Conservation (phyloP, 2,113 vertebrate genomes). For the Brienomyrus longianalis region DNA sequence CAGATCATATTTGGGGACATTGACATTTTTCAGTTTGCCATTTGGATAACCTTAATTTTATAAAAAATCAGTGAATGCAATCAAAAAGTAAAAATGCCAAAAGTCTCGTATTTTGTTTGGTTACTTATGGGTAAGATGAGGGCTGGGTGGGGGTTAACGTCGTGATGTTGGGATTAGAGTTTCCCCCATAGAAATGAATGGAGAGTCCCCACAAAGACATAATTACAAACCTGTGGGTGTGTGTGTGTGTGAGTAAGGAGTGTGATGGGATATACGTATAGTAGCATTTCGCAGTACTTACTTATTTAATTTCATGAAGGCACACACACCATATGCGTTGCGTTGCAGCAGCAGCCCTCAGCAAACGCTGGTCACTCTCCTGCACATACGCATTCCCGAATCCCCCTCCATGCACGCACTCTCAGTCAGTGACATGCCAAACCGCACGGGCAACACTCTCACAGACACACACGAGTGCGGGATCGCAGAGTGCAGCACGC, state of each 20-base stretch:
- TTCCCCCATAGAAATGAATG: too few species aligned
- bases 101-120: too few species aligned
- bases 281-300: background rate
- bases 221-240: too few species aligned
- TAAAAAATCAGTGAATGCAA: too few species aligned
- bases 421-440: background rate
- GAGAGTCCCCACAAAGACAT: too few species aligned
- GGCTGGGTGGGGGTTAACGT: too few species aligned
- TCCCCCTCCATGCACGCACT: background rate
- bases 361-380: background rate
- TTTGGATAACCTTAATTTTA: too few species aligned
- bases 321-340: background rate
- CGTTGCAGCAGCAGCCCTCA: background rate
- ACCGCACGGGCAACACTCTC: background rate
- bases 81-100: too few species aligned
- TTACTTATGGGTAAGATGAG: too few species aligned
- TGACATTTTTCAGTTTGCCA: too few species aligned
- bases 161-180: too few species aligned
- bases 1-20: too few species aligned
- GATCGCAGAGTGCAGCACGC: background rate
- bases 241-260: background rate
- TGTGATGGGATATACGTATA: background rate
- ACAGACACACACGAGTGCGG: background rate
- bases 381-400: background rate
- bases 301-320: background rate